Percentiles rank a stretch among this genome's conserved stretches.
These are phyloP conservation scores for Hydrochoerus hydrochaeris DNA, from an alignment of 2,113 vertebrate genomes.

Conservation along the genomic window DNA sequence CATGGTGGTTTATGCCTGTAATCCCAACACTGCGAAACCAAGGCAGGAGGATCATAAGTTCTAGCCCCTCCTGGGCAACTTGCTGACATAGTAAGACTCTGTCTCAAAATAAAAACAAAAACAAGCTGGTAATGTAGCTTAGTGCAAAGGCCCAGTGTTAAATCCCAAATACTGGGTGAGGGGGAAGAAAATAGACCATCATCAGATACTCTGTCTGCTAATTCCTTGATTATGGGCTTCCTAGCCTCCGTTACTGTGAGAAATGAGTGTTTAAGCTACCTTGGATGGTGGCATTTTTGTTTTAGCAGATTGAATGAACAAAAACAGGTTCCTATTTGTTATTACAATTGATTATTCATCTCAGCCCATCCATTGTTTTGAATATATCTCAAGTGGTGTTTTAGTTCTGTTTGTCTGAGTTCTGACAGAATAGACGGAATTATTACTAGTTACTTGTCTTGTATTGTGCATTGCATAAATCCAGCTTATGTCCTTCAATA, in stretches of 20 bases:
- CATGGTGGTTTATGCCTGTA: too few relatives aligned
- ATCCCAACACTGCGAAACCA: too few relatives aligned
- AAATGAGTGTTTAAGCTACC: not conserved
- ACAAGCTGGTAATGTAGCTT: not conserved
- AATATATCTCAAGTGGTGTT: not conserved
- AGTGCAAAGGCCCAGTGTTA: not conserved
- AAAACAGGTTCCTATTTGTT: conserved; percentile 38
- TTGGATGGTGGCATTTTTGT: not conserved
- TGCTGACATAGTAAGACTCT: not conserved
- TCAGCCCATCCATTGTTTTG: conserved; percentile 26
- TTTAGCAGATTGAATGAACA: not conserved
- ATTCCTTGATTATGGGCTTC: not conserved
- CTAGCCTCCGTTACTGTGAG: not conserved
- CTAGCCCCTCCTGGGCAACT: not conserved
- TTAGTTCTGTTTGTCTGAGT: conserved; percentile 42
- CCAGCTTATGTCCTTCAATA: not conserved
- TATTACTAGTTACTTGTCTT: not conserved
- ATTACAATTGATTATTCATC: not conserved
- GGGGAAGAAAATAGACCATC: not conserved
- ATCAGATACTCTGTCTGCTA: not conserved
- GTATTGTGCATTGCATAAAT: not conserved
- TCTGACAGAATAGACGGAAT: not conserved
- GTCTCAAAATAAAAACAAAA: not conserved
- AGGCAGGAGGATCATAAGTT: not conserved
- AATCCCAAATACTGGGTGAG: not conserved